Base-by-base conservation (phyloP, 2,888 invertebrate species). In the Leptopterna dolabrata region DNA sequence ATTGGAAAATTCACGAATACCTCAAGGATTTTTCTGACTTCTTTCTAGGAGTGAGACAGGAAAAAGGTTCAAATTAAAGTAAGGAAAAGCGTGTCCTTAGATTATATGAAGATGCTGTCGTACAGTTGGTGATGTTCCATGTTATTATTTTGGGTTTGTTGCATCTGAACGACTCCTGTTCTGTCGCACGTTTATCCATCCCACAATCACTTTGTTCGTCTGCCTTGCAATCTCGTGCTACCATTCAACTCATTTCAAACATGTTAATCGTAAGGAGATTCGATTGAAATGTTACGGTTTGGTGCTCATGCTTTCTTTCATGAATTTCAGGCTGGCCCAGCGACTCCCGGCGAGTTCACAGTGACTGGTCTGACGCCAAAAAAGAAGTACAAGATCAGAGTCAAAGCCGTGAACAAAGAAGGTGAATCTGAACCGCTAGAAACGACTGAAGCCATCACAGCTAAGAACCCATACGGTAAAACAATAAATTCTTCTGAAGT, bases 331-430 rank as follows among this genome's bases (percentile, higher is more conserved):
- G 91, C 92, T 84, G 97, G 97, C 7, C 95, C 97, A 14, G 94
- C 95, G 90, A 96, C 95, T 43, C 89, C 89, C 89, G 95, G 94
- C 87, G 94, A 94, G 90, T 97, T 97, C 92, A 96, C 96, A 88
- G 96, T 99, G 91, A 95, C 96, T 92, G 96, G 97, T 85, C 93
- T 99, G 89, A 98, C 97, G 14, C 96, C 98, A 55, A 97, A 99
- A 92, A 97, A 98, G 93, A 97, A 98, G 92, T 99, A 99, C 93
- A 98, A 98, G 93, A 98, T 99, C 93, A 95, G 99, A 89, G 99
- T 99, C 0, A 97, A 97, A 90, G 99, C 99, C 45, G 96, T 98
- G 86, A 99, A 99, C 92, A 97, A 98, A 91, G 98, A 99, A 93
- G 99, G 99, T 73, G 98, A 98, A 92, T 98, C 98, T 0, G 98